Conservation (phyloP, 2,797 vertebrate genomes). For the Paguma larvata region DNA sequence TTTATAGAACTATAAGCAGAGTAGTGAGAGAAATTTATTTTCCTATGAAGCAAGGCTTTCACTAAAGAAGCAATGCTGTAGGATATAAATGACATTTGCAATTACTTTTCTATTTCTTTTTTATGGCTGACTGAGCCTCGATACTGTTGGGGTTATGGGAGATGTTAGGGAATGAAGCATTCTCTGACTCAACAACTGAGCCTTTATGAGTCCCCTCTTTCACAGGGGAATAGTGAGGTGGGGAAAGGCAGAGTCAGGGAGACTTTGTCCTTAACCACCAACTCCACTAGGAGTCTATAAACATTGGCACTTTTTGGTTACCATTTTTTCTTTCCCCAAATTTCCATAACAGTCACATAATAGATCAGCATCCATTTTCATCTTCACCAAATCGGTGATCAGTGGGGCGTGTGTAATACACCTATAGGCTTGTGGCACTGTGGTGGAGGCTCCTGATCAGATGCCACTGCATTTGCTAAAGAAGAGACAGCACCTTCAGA, state of each 20-base stretch:
- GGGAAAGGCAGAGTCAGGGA: neutral
- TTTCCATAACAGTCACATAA: neutral
- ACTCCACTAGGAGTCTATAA: neutral
- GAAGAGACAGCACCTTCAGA: neutral
- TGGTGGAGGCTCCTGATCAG: neutral
- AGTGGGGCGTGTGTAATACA: neutral
- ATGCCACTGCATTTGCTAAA: neutral
- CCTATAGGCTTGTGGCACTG: neutral
- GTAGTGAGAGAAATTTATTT: neutral
- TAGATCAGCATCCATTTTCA: neutral
- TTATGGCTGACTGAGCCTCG: neutral
- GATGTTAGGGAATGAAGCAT: neutral
- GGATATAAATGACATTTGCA: slow-evolving; percentile 3
- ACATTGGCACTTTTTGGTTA: neutral
- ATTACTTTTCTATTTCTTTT: slow-evolving; percentile 25
- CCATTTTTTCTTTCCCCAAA: neutral
- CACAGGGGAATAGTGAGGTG: neutral
- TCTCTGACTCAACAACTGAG: neutral
- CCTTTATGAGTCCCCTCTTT: neutral
- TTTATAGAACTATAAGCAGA: neutral
- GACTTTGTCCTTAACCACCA: neutral
- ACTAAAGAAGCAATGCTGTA: neutral
- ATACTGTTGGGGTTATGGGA: neutral
- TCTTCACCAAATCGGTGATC: neutral
- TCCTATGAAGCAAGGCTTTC: neutral